Evolutionary conservation across 1,140 invertebrate species (phyloP), one percentile per base, ranked within the genome.

Genomic region (Bombus turneri): DNA sequence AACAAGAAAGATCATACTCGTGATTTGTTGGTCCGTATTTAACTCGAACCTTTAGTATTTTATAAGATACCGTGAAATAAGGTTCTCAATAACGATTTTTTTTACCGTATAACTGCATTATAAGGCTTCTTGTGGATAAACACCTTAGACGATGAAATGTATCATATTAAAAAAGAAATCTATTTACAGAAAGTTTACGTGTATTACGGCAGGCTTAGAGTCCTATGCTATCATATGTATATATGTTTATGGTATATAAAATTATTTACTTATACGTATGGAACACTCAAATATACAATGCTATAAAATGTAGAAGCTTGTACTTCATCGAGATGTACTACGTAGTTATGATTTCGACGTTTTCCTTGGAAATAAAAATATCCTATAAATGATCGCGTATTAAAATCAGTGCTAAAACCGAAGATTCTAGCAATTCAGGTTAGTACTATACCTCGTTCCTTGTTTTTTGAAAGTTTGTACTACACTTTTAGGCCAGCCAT

Each of bases 281-380:
- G 88, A 91, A 91, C 90, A 91, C 84, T 88, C 78, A 90, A 69
- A 75, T 91, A 85, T 90, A 88, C 88, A 73, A 83, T 53, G 83
- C 88, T 91, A 90, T 86, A 90, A 86, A 91, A 88, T 82, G 88
- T 86, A 91, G 81, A 91, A 90, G 90, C 90, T 90, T 88, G 72
- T 88, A 91, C 80, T 77, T 75, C 83, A 59, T 64, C 81, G 66
- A 87, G 41, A 87, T 66, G 69, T 88, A 86, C 75, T 62, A 76
- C 62, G 73, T 80, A 31, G 71, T 39, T 75, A 59, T n/a, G 64
- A 43, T 83, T 64, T 62, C 39, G 31, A 80, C 39, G 31, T 15
- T 68, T 76, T 66, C 43, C 28, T 66, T n/a, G 25, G 64, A 81
- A 84, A 69, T 68, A 37, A 80, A 53, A n/a, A 62, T 43, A 18